phyloP scores from a whole-genome alignment of 2,797 vertebrate species.

The Furcifer pardalis region DNA sequence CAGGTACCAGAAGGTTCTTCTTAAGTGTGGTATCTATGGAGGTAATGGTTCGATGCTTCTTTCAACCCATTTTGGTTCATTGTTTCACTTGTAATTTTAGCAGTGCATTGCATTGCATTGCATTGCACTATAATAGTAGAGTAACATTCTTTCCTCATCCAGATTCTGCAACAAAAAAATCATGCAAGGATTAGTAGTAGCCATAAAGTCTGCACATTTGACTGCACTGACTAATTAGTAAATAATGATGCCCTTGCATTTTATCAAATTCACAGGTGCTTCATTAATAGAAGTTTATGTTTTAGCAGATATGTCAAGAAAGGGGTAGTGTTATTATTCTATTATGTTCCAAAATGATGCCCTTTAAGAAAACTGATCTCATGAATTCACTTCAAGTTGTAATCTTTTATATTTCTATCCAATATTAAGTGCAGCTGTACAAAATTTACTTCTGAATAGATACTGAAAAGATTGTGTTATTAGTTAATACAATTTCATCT shows the following conservation, averaged over 20 bases:
- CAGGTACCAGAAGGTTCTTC: too few relatives aligned
- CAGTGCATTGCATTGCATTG: too few relatives aligned
- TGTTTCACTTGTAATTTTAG: too few relatives aligned
- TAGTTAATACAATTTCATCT: conserved; percentile 19
- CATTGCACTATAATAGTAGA: neutral
- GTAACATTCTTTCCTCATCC: conserved; percentile 30
- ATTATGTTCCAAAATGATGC: conserved; percentile 31
- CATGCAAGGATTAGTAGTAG: conserved; percentile 59
- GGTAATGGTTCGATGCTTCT: too few relatives aligned
- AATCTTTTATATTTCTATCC: neutral
- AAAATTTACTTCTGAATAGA: neutral
- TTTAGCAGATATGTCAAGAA: conserved; percentile 41
- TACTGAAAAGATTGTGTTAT: neutral
- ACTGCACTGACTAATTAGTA: conserved; percentile 67
- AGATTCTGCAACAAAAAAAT: conserved; percentile 57
- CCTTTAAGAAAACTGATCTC: conserved; percentile 26
- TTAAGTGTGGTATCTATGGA: too few relatives aligned
- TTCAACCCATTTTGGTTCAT: too few relatives aligned
- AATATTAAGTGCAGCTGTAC: neutral
- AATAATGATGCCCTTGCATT: conserved; percentile 67
- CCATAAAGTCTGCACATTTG: conserved; percentile 66
- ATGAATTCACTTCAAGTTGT: conserved; percentile 7
- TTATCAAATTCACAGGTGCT: conserved; percentile 57
- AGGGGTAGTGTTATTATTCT: conserved; percentile 34
- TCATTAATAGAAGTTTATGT: conserved; percentile 54